Conservation (phyloP, 2,888 invertebrate species). For the Ophion costatus region DNA sequence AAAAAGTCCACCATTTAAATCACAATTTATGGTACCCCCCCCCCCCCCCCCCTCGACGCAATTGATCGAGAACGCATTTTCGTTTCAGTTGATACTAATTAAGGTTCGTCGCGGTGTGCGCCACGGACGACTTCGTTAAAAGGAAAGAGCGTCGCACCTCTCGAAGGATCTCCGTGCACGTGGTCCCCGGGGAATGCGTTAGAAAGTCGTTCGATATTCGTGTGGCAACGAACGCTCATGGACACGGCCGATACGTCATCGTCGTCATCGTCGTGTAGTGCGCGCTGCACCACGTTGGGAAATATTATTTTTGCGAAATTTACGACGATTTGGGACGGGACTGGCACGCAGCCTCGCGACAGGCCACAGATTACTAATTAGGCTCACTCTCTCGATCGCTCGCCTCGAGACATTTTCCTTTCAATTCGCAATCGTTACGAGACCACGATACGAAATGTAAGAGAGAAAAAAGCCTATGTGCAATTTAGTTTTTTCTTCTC, state of each 20-base stretch:
- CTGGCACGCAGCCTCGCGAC: conserved; percentile 7
- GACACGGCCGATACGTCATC: conserved; percentile 2
- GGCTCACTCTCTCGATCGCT: conserved; percentile 7
- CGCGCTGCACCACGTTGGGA: conserved; percentile 11
- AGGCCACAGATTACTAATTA: conserved; percentile 55
- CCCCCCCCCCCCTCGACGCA: neutral
- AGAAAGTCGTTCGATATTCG: conserved; percentile 65
- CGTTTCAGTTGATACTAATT: neutral
- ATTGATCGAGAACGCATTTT: neutral
- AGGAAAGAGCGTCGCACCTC: conserved; percentile 6
- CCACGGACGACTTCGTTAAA: conserved; percentile 2
- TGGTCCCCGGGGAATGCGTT: conserved; percentile 17
- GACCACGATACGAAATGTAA: neutral
- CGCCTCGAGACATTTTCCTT: conserved; percentile 1
- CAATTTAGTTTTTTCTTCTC: too few species aligned
- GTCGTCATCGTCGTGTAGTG: neutral
- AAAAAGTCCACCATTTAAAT: too few species aligned
- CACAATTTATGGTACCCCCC: too few species aligned
- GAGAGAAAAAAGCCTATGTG: neutral
- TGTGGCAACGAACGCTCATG: conserved; percentile 1
- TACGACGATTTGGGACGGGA: conserved; percentile 35
- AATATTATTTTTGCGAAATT: conserved; percentile 53
- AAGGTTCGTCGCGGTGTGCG: neutral
- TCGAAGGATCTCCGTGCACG: neutral
- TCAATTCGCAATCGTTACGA: neutral